Percentiles rank a stretch among this genome's conserved stretches.
Conservation (phyloP, 2,888 invertebrate species). For the Chrysolina oricalcia region DNA sequence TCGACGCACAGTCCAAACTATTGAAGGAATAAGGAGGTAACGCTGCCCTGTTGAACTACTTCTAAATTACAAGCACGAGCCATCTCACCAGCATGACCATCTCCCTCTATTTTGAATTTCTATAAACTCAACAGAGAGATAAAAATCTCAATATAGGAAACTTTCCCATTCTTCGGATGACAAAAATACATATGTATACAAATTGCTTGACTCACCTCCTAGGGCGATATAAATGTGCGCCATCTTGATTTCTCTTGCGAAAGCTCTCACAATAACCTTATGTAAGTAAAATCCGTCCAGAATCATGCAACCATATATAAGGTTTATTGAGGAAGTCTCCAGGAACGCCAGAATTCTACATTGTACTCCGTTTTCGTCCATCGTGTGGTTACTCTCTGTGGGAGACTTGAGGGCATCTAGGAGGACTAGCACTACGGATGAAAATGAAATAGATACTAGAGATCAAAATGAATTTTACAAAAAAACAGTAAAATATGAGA, state of each 20-base stretch:
- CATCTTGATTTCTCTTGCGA: conserved; percentile 70
- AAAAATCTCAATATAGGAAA: too few relatives aligned
- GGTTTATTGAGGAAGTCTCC: conserved; percentile 75
- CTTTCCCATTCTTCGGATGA: too few relatives aligned
- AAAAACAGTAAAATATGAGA: too few relatives aligned
- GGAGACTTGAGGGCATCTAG: conserved; percentile 74
- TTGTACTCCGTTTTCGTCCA: conserved; percentile 73
- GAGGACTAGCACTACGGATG: conserved; percentile 71
- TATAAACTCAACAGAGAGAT: too few relatives aligned
- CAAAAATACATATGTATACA: neutral
- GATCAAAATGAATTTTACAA: too few relatives aligned
- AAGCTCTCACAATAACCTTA: conserved; percentile 79
- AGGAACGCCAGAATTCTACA: conserved; percentile 76
- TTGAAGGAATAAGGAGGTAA: too few relatives aligned
- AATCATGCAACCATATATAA: conserved; percentile 82
- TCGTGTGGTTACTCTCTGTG: conserved; percentile 70
- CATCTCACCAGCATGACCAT: too few relatives aligned
- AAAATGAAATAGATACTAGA: too few relatives aligned
- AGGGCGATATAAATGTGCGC: conserved; percentile 36
- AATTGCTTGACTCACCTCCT: conserved; percentile 31
- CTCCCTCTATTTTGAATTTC: too few relatives aligned
- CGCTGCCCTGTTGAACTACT: too few relatives aligned
- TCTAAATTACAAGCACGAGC: too few relatives aligned
- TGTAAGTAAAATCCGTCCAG: conserved; percentile 80
- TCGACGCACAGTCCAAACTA: too few relatives aligned